Evolutionary conservation across 2,888 invertebrate species (phyloP).

Genomic region (Euproctis similis): DNA sequence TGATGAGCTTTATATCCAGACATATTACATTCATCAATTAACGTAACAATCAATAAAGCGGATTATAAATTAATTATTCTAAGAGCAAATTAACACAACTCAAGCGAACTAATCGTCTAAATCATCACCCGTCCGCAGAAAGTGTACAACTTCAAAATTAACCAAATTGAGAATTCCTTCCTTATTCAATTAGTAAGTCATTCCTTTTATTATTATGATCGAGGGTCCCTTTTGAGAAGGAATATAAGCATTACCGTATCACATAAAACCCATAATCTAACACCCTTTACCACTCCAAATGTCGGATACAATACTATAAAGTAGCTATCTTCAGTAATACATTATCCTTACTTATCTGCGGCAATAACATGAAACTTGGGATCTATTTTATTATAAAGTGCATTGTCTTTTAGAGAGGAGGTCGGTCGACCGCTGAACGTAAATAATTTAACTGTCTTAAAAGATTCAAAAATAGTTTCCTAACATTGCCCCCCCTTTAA

Average conservation of each 20-base stretch:
- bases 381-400: slow-evolving; percentile 75
- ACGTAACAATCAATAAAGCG: too few relatives aligned
- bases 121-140: slow-evolving; percentile 14
- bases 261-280: slow-evolving; percentile 54
- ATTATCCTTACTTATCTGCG: slow-evolving; percentile 69
- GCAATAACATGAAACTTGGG: slow-evolving; percentile 65
- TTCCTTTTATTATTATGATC: slow-evolving; percentile 36
- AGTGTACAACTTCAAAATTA: slow-evolving; percentile 24
- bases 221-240: slow-evolving; percentile 51
- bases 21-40: too few relatives aligned
- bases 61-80: slow-evolving; percentile 2
- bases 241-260: slow-evolving; percentile 52
- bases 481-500: slow-evolving; percentile 75
- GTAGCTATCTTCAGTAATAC: slow-evolving; percentile 67
- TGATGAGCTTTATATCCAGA: too few relatives aligned
- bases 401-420: slow-evolving; percentile 68
- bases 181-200: slow-evolving; percentile 15
- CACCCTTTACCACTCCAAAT: slow-evolving; percentile 65
- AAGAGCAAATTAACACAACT: slow-evolving; percentile 5
- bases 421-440: slow-evolving; percentile 63
- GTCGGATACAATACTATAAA: slow-evolving; percentile 67
- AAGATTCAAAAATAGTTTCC: slow-evolving; percentile 77
- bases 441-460: slow-evolving; percentile 77
- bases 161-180: slow-evolving; percentile 22
- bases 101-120: slow-evolving; percentile 2